These are phyloP conservation scores for Crypturellus tataupa DNA, from an alignment of 2,797 vertebrate species.

Conservation along the genomic window DNA sequence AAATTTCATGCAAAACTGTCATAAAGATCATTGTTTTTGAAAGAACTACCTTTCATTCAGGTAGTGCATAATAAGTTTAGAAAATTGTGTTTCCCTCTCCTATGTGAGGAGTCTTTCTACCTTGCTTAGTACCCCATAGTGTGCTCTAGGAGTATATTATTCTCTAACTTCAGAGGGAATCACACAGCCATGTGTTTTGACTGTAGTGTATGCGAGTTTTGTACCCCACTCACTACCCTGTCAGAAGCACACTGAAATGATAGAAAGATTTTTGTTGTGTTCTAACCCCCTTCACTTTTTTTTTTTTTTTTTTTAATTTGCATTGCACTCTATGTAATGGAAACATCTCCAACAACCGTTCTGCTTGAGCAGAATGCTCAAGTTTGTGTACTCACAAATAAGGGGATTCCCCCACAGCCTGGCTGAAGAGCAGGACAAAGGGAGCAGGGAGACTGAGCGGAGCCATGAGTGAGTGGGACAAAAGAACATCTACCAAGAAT, in stretches of 20 bases:
- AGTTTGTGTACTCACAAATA: too few species aligned
- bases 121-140: background rate
- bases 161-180: background rate
- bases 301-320: background rate
- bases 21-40: background rate
- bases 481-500: too few species aligned
- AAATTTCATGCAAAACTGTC: background rate
- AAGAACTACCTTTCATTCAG: background rate
- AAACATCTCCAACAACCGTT: background rate
- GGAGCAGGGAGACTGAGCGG: too few species aligned
- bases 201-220: background rate
- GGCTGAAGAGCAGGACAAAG: too few species aligned
- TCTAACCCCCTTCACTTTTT: background rate
- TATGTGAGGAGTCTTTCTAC: background rate
- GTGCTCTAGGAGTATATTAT: background rate
- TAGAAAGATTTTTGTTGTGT: background rate
- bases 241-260: background rate
- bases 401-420: too few species aligned
- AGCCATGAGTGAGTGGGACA: too few species aligned
- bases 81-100: background rate
- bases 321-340: background rate
- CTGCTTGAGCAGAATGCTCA: background rate
- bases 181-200: background rate
- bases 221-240: background rate
- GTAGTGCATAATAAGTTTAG: background rate